These are phyloP conservation scores for Eupithecia dodoneata DNA, from an alignment of 2,888 invertebrate species.

Conservation along the genomic window DNA sequence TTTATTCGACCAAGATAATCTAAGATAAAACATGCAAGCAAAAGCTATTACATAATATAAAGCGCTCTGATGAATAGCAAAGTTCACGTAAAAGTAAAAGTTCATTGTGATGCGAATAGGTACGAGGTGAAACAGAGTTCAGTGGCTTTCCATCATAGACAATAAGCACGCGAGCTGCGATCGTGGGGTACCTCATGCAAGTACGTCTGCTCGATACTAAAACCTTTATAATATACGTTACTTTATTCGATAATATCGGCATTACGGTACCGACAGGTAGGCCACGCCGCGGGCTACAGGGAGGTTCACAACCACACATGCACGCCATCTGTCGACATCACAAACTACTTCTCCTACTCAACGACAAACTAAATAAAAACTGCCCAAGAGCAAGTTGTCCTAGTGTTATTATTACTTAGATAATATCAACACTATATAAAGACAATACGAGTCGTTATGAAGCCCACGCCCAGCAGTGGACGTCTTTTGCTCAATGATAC, in stretches of 20 bases:
- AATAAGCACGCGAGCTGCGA: neutral
- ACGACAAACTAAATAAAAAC: neutral
- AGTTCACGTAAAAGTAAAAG: neutral
- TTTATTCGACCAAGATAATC: neutral
- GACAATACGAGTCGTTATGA: neutral
- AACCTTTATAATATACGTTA: no score
- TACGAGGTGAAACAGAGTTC: slow-evolving; percentile 8
- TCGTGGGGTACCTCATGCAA: neutral
- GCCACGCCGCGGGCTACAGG: neutral
- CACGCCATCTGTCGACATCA: neutral
- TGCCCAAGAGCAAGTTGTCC: neutral
- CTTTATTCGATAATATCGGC: no score
- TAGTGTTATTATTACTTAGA: neutral
- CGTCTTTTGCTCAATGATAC: neutral
- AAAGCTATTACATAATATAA: neutral
- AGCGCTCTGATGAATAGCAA: neutral
- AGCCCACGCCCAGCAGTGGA: neutral
- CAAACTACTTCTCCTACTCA: neutral
- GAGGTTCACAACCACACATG: neutral
- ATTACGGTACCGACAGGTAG: neutral
- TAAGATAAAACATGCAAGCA: neutral
- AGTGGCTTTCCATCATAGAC: neutral
- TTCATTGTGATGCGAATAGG: slow-evolving; percentile 5
- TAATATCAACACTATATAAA: neutral
- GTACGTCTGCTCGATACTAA: neutral